phyloP scores from a whole-genome alignment of 1,140 invertebrate species.

The Lerema accius region DNA sequence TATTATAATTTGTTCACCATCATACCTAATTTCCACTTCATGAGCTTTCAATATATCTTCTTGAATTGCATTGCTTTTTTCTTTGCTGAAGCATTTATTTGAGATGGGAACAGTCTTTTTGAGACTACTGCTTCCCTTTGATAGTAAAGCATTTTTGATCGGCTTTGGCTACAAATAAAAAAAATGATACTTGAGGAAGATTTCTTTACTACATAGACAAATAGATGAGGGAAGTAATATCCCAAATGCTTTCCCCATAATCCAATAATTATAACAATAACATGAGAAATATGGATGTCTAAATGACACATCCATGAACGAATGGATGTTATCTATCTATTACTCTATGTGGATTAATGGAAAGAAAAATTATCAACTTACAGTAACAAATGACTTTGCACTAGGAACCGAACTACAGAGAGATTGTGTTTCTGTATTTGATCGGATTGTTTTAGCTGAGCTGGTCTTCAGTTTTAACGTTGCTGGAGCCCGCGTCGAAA shows the following conservation, averaged over 20 bases:
- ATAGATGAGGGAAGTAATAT: too few relatives aligned
- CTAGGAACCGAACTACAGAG: conserved; percentile 62
- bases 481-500: conserved; percentile 21
- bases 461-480: conserved; percentile 37
- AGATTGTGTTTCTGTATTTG: conserved; percentile 54
- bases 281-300: too few relatives aligned
- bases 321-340: too few relatives aligned
- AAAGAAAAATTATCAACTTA: conserved; percentile 42
- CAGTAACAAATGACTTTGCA: conserved; percentile 65
- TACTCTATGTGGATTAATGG: background rate
- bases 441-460: conserved; percentile 40
- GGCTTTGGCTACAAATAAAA: conserved; percentile 63
- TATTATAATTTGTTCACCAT: background rate
- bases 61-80: conserved; percentile 41
- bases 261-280: too few relatives aligned
- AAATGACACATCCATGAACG: too few relatives aligned
- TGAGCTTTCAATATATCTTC: conserved; percentile 69
- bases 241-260: too few relatives aligned
- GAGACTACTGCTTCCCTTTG: conserved; percentile 39
- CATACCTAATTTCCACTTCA: conserved; percentile 74
- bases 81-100: conserved; percentile 42
- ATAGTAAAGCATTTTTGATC: conserved; percentile 42
- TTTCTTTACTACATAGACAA: too few relatives aligned
- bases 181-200: too few relatives aligned
- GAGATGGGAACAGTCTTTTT: conserved; percentile 44